phyloP scores from a whole-genome alignment of 2,888 invertebrate species.

The Stomorhina lunata region DNA sequence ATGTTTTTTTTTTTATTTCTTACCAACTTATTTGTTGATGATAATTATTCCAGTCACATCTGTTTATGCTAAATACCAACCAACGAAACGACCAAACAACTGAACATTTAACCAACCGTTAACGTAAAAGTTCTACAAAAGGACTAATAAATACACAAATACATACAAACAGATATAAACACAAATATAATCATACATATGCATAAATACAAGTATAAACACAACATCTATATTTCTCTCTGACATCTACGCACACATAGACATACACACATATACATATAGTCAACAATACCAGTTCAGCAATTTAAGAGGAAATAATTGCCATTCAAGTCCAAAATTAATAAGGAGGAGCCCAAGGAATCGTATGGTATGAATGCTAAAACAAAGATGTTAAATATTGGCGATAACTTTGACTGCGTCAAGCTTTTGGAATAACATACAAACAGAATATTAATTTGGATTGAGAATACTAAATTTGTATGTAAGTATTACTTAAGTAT shows the following conservation, averaged over 20 bases:
- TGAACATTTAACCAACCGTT: constrained; percentile 15
- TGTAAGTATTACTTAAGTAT: no score
- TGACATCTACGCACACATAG: neutral
- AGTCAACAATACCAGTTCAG: neutral
- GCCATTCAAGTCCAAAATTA: constrained; percentile 36
- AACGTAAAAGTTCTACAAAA: constrained; percentile 38
- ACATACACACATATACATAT: neutral
- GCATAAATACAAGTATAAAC: no score
- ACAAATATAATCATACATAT: constrained; percentile 4
- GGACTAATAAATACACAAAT: constrained; percentile 43
- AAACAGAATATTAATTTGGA: no score
- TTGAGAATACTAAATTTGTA: no score
- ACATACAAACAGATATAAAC: neutral
- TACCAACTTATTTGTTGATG: constrained; percentile 7
- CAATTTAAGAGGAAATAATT: constrained; percentile 4
- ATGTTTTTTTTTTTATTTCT: constrained; percentile 10
- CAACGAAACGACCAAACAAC: constrained; percentile 18
- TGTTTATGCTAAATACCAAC: constrained; percentile 59
- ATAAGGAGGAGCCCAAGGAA: constrained; percentile 2
- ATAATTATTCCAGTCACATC: constrained; percentile 66
- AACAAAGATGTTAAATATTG: neutral
- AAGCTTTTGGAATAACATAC: no score
- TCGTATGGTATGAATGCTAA: neutral
- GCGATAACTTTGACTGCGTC: neutral
- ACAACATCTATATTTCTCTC: neutral